phyloP scores from a whole-genome alignment of 2,888 invertebrate genomes.

The Glyphotaelius pellucidus region DNA sequence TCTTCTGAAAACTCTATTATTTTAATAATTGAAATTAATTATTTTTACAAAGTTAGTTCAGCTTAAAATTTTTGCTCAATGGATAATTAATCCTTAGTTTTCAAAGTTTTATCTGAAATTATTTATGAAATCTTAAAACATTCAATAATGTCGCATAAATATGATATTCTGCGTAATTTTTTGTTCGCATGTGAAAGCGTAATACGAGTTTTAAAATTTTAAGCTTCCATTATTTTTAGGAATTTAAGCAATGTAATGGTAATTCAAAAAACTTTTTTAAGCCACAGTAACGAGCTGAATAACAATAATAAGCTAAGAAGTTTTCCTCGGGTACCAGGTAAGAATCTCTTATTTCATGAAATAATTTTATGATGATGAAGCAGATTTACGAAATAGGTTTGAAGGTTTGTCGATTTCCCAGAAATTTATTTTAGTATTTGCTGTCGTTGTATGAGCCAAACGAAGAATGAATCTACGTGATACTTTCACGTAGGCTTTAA shows the following conservation, averaged over 20 bases:
- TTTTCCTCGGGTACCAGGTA: neutral
- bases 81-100: no score
- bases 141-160: neutral
- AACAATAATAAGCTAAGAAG: neutral
- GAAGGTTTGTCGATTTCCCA: neutral
- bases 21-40: neutral
- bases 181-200: neutral
- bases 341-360: neutral
- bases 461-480: neutral
- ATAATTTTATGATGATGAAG: neutral
- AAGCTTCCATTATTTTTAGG: neutral
- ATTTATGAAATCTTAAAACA: neutral
- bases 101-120: neutral
- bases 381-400: neutral
- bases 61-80: no score
- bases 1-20: neutral
- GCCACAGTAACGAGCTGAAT: neutral
- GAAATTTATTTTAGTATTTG: neutral
- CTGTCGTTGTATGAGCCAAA: neutral
- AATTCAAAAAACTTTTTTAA: neutral
- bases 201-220: neutral
- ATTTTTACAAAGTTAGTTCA: neutral
- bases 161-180: neutral
- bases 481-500: neutral
- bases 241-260: neutral